Base-by-base conservation (phyloP, 2,797 vertebrate species). In the Astyanax mexicanus region DNA sequence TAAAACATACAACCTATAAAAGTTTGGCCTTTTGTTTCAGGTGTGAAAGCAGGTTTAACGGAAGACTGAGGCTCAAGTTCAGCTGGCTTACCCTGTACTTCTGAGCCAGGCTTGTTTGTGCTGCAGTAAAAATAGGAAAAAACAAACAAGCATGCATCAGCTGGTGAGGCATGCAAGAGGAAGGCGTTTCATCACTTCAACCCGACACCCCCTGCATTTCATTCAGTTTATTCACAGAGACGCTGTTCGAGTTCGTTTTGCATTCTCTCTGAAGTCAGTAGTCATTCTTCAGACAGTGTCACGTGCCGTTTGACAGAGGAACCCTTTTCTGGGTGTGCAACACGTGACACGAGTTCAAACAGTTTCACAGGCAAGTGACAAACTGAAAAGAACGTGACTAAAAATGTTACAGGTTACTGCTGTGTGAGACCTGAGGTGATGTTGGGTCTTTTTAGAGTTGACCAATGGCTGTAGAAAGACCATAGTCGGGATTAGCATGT, bases 281-380 rank as follows among this genome's bases (percentile, higher is more conserved):
- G 25, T 3, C 19, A 55, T 70, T 47, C 64, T 55, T 58, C 72
- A 47, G 60, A 76, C 52, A 52, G 52, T 52, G 49, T 51, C 49
- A 42, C 67, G 12, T 25, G 23, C 38, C n/a, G 9, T 80, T 72
- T 77, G 40, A 72, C 74, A 80, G 42, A 74, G 49, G 68, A 77
- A 72, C 75, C 40, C 42, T 51, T 69, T 42, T 49, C 49, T 58
- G 45, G 68, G 64, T 45, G 61, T 64, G 61, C 69, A 62, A 40
- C 66, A 78, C 11, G 1, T 9, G 6, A 55, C 21, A 8, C 32
- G 44, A 19, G 2, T 54, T 54, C 15, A 44, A 64, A n/a, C 38
- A 49, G 52, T 60, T 69, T 54, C 17, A 68, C 37, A 54, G 19
- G 6, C 70, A 37, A 51, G 44, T 78, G 69, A 42, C 42, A 66